Evolutionary conservation across 2,797 vertebrate species (phyloP).

Genomic region (Leucoraja ocellata): DNA sequence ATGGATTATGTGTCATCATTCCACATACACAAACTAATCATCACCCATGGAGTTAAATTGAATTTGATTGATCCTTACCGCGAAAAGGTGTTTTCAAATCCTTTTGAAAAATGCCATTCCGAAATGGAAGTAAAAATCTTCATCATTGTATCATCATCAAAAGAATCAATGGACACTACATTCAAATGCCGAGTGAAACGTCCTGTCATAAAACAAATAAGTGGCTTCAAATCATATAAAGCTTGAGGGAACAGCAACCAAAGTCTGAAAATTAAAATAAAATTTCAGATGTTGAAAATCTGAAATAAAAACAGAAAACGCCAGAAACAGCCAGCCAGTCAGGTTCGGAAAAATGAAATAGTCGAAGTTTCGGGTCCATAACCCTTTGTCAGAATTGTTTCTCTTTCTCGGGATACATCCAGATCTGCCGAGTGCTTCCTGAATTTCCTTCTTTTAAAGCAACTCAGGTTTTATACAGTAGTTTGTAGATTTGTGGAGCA

Average conservation of each 20-base stretch:
- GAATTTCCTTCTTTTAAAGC: too few relatives aligned
- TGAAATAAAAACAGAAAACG: not conserved
- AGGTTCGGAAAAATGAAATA: too few relatives aligned
- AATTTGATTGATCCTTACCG: slow-evolving; percentile 57
- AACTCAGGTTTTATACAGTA: too few relatives aligned
- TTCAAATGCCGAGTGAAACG: slow-evolving; percentile 86
- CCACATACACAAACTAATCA: slow-evolving; percentile 19
- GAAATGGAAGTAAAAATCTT: slow-evolving; percentile 80
- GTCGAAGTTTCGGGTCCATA: too few relatives aligned
- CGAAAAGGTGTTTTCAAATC: slow-evolving; percentile 70
- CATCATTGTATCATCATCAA: slow-evolving; percentile 76
- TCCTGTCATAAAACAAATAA: slow-evolving; percentile 54
- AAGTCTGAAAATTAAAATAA: not conserved
- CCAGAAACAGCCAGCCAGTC: too few relatives aligned
- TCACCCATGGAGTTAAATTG: not conserved
- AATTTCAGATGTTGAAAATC: not conserved
- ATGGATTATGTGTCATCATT: not conserved
- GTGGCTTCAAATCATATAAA: not conserved
- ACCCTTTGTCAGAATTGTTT: too few relatives aligned
- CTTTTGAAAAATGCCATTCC: slow-evolving; percentile 84
- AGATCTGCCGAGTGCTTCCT: too few relatives aligned
- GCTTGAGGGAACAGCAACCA: not conserved
- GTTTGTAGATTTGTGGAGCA: too few relatives aligned
- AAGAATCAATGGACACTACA: slow-evolving; percentile 73
- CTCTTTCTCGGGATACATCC: too few relatives aligned